Conservation (phyloP, 2,797 vertebrate species). For the Manis crassicaudata region DNA sequence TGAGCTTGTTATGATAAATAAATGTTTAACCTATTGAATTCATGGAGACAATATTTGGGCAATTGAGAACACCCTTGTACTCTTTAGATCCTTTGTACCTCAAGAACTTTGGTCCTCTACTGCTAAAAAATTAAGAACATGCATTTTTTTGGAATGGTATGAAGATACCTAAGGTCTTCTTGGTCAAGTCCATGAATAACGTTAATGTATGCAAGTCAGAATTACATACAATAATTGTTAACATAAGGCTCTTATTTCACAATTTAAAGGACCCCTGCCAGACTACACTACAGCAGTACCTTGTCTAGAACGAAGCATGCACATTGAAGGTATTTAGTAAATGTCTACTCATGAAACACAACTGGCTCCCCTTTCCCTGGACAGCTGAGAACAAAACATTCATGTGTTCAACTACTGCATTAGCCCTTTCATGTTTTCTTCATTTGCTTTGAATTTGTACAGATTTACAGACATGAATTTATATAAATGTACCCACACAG, state of each 20-base stretch:
- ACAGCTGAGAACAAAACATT: background rate
- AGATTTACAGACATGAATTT: background rate
- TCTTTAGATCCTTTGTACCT: background rate
- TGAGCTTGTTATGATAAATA: constrained; percentile 7
- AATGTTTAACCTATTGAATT: background rate
- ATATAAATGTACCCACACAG: background rate
- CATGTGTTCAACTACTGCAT: background rate
- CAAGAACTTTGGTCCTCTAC: background rate
- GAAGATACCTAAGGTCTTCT: background rate
- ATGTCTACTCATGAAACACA: background rate
- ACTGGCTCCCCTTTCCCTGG: background rate
- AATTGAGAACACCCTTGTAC: background rate
- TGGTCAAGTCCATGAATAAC: background rate
- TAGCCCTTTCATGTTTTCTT: background rate
- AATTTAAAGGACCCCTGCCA: background rate
- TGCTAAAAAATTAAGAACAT: background rate
- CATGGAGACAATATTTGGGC: background rate
- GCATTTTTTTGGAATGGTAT: background rate
- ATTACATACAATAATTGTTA: constrained; percentile 5
- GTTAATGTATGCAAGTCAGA: background rate
- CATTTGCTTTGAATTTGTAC: background rate
- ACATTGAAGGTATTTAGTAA: background rate
- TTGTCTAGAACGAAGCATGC: background rate
- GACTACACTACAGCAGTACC: background rate
- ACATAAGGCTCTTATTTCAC: background rate